These are phyloP conservation scores for Trissoscelio sp. DNA, from an alignment of 2,888 invertebrate species.

Conservation along the genomic window DNA sequence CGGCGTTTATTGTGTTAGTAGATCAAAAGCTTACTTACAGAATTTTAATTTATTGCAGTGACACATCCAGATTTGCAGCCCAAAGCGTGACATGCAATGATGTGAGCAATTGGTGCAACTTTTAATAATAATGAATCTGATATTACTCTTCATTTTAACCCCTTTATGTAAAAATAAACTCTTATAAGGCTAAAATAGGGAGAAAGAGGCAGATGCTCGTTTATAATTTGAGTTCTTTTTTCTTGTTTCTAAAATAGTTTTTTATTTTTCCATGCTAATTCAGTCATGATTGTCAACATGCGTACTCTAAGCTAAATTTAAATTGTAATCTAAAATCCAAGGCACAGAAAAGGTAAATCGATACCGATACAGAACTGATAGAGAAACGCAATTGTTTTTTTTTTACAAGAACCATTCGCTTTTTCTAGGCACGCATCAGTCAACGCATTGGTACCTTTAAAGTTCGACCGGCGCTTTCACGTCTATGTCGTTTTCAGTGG, in stretches of 20 bases:
- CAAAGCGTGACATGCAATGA: constrained; percentile 78
- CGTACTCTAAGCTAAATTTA: constrained; percentile 24
- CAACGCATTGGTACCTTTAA: constrained; percentile 77
- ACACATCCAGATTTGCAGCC: constrained; percentile 71
- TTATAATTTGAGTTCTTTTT: background rate
- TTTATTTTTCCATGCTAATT: constrained; percentile 42
- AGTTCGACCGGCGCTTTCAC: constrained; percentile 74
- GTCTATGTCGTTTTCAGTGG: constrained; percentile 77
- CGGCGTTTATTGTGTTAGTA: constrained; percentile 66
- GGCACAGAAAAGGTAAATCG: constrained; percentile 6
- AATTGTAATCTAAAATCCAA: constrained; percentile 22
- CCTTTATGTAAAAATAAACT: background rate
- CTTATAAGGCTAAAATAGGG: constrained; percentile 29
- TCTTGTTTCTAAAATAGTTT: background rate
- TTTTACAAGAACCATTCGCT: constrained; percentile 36
- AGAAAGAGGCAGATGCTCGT: constrained; percentile 49
- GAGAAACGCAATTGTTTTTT: constrained; percentile 1
- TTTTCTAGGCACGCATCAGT: constrained; percentile 15
- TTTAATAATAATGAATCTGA: constrained; percentile 1
- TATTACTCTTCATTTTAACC: background rate
- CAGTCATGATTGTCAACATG: constrained; percentile 18
- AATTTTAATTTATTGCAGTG: constrained; percentile 62
- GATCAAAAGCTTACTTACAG: constrained; percentile 72
- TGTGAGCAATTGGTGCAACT: constrained; percentile 54
- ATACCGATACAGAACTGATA: background rate